Evolutionary conservation across 2,113 vertebrate species (phyloP).

Genomic region (Plotosus lineatus): DNA sequence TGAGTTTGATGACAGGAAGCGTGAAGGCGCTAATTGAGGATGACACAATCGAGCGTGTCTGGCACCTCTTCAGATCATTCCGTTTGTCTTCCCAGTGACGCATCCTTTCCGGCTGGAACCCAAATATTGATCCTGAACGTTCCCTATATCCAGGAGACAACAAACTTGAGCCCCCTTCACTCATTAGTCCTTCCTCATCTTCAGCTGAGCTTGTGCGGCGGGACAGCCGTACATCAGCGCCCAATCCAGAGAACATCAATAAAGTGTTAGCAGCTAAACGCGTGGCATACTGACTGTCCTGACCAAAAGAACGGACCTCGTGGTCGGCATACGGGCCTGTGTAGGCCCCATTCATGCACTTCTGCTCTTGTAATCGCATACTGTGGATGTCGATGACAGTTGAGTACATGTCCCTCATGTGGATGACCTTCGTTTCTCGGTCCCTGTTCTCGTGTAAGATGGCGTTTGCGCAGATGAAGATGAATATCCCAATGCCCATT

Average conservation of each 20-base stretch:
- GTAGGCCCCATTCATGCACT: constrained; percentile 76
- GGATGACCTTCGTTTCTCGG: constrained; percentile 98
- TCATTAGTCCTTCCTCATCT: constrained; percentile 81
- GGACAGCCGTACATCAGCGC: constrained; percentile 57
- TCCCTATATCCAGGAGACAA: constrained; percentile 83
- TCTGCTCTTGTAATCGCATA: constrained; percentile 84
- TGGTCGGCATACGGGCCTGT: constrained; percentile 67
- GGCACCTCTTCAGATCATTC: constrained; percentile 77
- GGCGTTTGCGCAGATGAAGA: constrained; percentile 97
- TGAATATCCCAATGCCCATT: constrained; percentile 98
- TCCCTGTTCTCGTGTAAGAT: constrained; percentile 98
- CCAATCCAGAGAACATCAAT: constrained; percentile 76
- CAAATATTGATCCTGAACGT: constrained; percentile 72
- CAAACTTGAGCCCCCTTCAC: constrained; percentile 69
- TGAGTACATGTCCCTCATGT: constrained; percentile 99
- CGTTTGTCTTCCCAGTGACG: constrained; percentile 74
- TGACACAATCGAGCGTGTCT: constrained; percentile 93
- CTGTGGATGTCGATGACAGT: constrained; percentile 97
- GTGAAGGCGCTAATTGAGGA: constrained; percentile 97
- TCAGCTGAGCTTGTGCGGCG: constrained; percentile 76
- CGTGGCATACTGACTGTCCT: constrained; percentile 71
- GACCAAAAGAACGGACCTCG: constrained; percentile 69
- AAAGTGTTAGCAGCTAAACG: constrained; percentile 80
- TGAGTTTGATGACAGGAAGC: constrained; percentile 96
- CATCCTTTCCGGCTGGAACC: constrained; percentile 74